A percentile compares a stretch with the other conserved stretches of the same genome.
phyloP scores from a whole-genome alignment of 2,113 vertebrate genomes.

The Nannospalax galili region DNA sequence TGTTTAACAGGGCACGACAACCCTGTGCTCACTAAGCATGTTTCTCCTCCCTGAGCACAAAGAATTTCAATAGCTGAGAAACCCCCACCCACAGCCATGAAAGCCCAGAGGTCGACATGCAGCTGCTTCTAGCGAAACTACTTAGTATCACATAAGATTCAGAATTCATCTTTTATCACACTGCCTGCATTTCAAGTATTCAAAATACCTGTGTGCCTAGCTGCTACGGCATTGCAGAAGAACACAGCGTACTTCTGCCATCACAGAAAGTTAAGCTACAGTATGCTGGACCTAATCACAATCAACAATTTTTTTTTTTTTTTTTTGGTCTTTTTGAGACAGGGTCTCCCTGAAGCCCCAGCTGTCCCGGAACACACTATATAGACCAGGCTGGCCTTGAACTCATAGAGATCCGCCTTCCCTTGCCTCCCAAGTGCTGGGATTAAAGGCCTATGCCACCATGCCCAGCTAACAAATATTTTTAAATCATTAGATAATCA shows the following conservation, averaged over 20 bases:
- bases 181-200: background rate
- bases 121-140: background rate
- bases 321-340: no score
- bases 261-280: background rate
- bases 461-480: no score
- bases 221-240: rapidly evolving
- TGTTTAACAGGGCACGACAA: background rate
- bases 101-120: background rate
- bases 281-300: background rate
- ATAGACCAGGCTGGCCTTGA: no score
- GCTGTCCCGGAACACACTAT: no score
- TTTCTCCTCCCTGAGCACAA: background rate
- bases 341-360: no score
- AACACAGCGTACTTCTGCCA: background rate
- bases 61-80: constrained; percentile 13
- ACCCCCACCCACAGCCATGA: background rate
- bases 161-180: background rate
- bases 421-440: no score
- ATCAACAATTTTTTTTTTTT: no score
- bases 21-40: background rate
- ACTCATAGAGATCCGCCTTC: no score
- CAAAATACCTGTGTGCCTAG: background rate
- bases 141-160: constrained; percentile 6
- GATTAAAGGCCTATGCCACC: no score
- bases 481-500: background rate